phyloP scores from a whole-genome alignment of 2,113 vertebrate species.

The Plotosus lineatus region DNA sequence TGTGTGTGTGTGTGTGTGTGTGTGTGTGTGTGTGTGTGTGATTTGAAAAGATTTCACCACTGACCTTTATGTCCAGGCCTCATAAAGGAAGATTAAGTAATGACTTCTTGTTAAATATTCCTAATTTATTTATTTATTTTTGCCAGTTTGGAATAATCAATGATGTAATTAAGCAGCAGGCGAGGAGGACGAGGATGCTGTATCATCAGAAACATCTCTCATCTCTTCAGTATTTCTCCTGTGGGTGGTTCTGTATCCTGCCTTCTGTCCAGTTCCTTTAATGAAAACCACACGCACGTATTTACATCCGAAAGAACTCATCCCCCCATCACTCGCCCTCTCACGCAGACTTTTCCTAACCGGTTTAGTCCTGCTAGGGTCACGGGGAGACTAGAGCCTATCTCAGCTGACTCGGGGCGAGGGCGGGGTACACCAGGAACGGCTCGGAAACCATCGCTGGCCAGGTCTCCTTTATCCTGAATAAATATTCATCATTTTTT shows the following conservation, averaged over 20 bases:
- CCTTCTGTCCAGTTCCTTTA: neutral
- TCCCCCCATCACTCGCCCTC: too few relatives aligned
- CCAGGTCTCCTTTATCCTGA: too few relatives aligned
- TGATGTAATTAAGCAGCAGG: slow-evolving; percentile 66
- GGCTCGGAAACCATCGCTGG: too few relatives aligned
- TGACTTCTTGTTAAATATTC: slow-evolving; percentile 67
- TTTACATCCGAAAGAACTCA: neutral
- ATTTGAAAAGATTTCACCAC: slow-evolving; percentile 62
- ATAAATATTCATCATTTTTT: too few relatives aligned
- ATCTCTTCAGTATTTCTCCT: slow-evolving; percentile 28
- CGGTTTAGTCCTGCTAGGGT: too few relatives aligned
- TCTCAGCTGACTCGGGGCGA: too few relatives aligned
- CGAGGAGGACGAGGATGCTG: slow-evolving; percentile 52
- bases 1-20: slow-evolving; percentile 4
- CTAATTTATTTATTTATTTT: too few relatives aligned
- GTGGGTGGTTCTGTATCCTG: neutral
- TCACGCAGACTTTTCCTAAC: too few relatives aligned
- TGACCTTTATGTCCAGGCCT: slow-evolving; percentile 63
- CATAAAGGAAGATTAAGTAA: slow-evolving; percentile 69
- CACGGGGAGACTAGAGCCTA: too few relatives aligned
- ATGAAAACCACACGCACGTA: neutral
- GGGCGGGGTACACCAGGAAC: too few relatives aligned
- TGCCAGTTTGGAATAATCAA: slow-evolving; percentile 67
- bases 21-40: slow-evolving; percentile 44
- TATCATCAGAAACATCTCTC: slow-evolving; percentile 60